These are phyloP conservation scores for Eupeodes luniger DNA, from an alignment of 2,888 invertebrate genomes.

Conservation along the genomic window DNA sequence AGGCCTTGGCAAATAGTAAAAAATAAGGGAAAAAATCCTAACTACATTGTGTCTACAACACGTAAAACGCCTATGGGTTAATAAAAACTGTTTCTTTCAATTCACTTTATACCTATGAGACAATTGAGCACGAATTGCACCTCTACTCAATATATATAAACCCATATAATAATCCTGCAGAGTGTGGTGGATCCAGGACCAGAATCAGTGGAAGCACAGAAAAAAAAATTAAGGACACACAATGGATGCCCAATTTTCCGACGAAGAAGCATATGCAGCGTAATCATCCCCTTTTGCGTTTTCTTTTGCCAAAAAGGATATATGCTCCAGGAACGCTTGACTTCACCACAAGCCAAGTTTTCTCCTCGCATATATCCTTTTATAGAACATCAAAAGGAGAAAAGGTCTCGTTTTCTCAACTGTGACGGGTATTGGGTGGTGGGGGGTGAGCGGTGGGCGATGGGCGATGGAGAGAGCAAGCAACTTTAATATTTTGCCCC, in stretches of 20 bases:
- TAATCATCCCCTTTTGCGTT: background rate
- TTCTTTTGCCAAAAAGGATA: slow-evolving; percentile 36
- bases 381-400: slow-evolving; percentile 53
- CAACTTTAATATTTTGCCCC: slow-evolving; percentile 52
- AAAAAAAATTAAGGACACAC: background rate
- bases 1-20: background rate
- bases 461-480: too few species aligned
- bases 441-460: background rate
- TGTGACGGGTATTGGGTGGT: background rate
- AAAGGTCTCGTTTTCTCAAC: slow-evolving; percentile 33
- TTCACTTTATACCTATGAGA: slow-evolving; percentile 24
- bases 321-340: slow-evolving; percentile 51
- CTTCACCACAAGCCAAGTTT: slow-evolving; percentile 64
- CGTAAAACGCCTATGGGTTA: slow-evolving; percentile 53
- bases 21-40: background rate
- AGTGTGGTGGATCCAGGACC: too few species aligned
- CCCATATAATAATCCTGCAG: slow-evolving; percentile 10
- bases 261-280: slow-evolving; percentile 46
- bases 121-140: slow-evolving; percentile 63
- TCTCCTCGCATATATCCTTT: slow-evolving; percentile 52
- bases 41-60: slow-evolving; percentile 1
- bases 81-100: slow-evolving; percentile 61
- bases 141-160: too few species aligned
- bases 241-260: slow-evolving; percentile 44
- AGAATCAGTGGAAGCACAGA: slow-evolving; percentile 14